A percentile compares a stretch with the other conserved stretches of the same genome.
These are phyloP conservation scores for Microcebus tavaratra DNA, from an alignment of 2,113 vertebrate species.

Conservation along the genomic window DNA sequence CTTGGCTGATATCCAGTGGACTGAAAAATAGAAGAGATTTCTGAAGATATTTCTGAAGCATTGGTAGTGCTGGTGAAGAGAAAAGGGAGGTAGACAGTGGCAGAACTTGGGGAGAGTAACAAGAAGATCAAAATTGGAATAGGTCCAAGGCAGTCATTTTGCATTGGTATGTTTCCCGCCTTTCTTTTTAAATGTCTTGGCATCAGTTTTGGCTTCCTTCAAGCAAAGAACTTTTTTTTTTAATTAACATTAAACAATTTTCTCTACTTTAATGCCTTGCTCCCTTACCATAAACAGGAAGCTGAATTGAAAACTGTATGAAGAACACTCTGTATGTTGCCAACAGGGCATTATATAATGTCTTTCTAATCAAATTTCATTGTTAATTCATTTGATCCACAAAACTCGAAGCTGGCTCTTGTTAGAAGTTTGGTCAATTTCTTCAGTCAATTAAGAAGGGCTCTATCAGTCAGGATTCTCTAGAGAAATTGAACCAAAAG, in stretches of 20 bases:
- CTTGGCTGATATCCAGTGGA: not conserved
- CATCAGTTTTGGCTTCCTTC: not conserved
- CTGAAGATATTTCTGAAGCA: not conserved
- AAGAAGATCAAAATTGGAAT: not conserved
- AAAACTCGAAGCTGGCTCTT: not conserved
- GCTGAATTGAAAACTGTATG: not conserved
- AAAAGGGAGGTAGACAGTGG: not conserved
- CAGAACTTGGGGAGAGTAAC: not conserved
- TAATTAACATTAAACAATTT: not conserved
- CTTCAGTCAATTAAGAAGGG: not conserved
- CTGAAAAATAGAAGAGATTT: not conserved
- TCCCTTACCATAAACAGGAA: not conserved
- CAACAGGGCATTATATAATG: not conserved
- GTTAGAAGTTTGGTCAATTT: not conserved
- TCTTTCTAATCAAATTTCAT: not conserved
- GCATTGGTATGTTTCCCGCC: not conserved
- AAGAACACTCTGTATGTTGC: not conserved
- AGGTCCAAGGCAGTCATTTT: not conserved
- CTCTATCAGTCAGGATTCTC: not conserved
- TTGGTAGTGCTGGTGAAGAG: not conserved
- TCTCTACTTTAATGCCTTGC: not conserved
- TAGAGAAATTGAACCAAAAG: not conserved
- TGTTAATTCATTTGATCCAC: not conserved
- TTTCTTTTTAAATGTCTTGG: not conserved
- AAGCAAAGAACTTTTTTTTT: not conserved